Percentiles rank a stretch among this genome's conserved stretches.
These are phyloP conservation scores for Strongylocentrotus purpuratus DNA, from an alignment of 35 echinoderm and acorn worm genomes.

Conservation along the genomic window DNA sequence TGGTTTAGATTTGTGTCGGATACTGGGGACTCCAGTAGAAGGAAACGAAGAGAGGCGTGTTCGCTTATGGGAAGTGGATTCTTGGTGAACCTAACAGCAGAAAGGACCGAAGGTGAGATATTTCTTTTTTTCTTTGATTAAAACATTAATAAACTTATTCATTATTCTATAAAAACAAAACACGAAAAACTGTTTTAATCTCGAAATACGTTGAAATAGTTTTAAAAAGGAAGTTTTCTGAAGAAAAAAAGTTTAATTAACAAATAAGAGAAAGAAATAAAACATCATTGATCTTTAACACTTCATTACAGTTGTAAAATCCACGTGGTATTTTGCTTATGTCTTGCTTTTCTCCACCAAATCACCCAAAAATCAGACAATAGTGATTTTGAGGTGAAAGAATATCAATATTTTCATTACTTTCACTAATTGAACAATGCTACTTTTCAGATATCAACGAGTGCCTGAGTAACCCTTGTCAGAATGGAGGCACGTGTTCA, in stretches of 20 bases:
- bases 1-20: not conserved
- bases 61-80: not conserved
- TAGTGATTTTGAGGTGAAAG: too few species aligned
- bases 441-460: not conserved
- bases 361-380: too few species aligned
- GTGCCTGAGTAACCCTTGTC: not conserved
- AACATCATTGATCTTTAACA: not conserved
- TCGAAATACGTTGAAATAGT: too few species aligned
- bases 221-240: too few species aligned
- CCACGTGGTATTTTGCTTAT: not conserved
- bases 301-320: not conserved
- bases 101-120: not conserved
- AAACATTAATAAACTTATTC: too few species aligned
- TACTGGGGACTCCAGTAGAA: not conserved
- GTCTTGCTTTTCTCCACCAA: not conserved
- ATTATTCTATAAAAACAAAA: too few species aligned
- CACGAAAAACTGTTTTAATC: too few species aligned
- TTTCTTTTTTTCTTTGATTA: not conserved
- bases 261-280: too few species aligned
- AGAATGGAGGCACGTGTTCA: not conserved
- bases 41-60: not conserved
- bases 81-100: not conserved
- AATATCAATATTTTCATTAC: too few species aligned
- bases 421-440: not conserved
- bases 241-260: too few species aligned